phyloP scores from a whole-genome alignment of 2,888 invertebrate genomes.

The Lucinisca nassula region DNA sequence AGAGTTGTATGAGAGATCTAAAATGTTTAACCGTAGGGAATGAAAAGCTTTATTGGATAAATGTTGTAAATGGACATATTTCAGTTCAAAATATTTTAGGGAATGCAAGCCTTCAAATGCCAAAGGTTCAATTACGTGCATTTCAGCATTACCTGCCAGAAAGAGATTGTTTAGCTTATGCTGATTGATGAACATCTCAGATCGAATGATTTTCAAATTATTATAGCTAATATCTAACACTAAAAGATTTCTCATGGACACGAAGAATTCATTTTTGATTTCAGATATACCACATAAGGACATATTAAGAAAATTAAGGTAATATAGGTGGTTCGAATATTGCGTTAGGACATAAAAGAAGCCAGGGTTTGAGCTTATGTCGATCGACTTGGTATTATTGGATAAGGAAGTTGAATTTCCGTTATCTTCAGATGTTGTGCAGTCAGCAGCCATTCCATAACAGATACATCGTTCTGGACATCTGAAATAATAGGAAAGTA shows the following conservation, averaged over 20 bases:
- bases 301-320: background rate
- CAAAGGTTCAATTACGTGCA: background rate
- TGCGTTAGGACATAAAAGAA: background rate
- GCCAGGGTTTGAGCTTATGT: background rate
- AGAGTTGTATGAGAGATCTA: too few relatives aligned
- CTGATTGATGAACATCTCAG: background rate
- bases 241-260: background rate
- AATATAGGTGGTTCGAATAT: background rate
- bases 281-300: background rate
- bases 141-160: background rate
- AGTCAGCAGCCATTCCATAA: background rate
- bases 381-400: background rate
- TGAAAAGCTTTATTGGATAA: too few relatives aligned
- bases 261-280: background rate
- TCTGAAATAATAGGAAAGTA: background rate
- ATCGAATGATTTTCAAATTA: background rate
- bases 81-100: background rate
- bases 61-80: too few relatives aligned
- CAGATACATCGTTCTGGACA: background rate
- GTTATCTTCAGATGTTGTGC: background rate
- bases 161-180: background rate
- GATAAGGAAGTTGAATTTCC: background rate
- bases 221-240: background rate
- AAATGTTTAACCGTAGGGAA: too few relatives aligned
- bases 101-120: background rate